A percentile compares a stretch with the other conserved stretches of the same genome.
These are phyloP conservation scores for Corythoichthys haematopterus DNA, from an alignment of 2,113 vertebrate species.

Conservation along the genomic window DNA sequence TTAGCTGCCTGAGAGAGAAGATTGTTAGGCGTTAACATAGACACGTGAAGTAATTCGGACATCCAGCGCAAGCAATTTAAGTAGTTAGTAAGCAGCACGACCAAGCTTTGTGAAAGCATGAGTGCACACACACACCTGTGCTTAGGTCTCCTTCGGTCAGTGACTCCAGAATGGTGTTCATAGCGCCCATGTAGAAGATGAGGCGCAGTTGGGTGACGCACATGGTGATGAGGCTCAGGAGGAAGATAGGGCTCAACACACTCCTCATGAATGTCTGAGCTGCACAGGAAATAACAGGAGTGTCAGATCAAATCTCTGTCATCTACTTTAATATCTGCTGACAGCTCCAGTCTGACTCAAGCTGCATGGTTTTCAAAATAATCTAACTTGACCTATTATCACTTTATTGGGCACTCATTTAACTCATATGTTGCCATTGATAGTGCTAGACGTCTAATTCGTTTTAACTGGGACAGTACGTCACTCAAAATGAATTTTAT, in stretches of 20 bases:
- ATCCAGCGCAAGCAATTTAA: neutral
- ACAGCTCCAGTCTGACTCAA: neutral
- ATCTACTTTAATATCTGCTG: neutral
- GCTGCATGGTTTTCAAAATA: neutral
- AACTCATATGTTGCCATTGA: too few species aligned
- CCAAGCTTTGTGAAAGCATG: neutral
- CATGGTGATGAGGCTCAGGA: constrained; percentile 97
- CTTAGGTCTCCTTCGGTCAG: constrained; percentile 76
- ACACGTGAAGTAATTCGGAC: neutral
- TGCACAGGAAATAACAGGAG: constrained; percentile 30
- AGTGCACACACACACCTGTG: constrained; percentile 68
- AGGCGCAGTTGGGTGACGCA: constrained; percentile 93
- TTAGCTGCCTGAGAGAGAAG: constrained; percentile 18
- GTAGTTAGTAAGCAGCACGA: neutral
- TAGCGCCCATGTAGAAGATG: constrained; percentile 99
- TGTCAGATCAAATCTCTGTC: constrained; percentile 3
- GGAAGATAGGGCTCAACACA: constrained; percentile 89
- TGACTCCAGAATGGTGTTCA: constrained; percentile 92
- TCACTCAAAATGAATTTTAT: too few species aligned
- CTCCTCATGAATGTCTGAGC: constrained; percentile 88
- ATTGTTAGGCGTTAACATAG: neutral
- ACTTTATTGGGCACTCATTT: too few species aligned
- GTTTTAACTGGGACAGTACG: too few species aligned
- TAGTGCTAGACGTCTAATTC: too few species aligned
- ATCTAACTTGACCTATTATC: neutral